Evolutionary conservation across 2,888 invertebrate species (phyloP), one percentile per base, ranked within the genome.

Genomic region (Drepanosiphum platanoidis): DNA sequence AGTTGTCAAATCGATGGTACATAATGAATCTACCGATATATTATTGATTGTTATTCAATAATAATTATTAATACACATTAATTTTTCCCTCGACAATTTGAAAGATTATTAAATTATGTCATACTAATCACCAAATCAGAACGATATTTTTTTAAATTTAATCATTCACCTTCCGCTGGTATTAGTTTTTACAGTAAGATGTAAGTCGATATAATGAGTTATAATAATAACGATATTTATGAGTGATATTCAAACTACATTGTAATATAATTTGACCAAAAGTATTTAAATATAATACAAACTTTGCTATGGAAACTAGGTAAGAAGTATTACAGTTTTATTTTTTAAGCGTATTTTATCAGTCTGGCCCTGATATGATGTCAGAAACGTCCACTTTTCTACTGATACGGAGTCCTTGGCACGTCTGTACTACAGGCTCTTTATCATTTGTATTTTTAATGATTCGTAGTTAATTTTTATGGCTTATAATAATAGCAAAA

Each of bases 391-490:
- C 84, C 68, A 84, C 77, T 84, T 58, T 36, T 77, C 42, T 30
- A 77, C 84, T 77, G 84, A 84, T 84, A 84, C 13, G 30, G 84
- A 75, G 84, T 75, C 84, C 84, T 84, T 84, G 84, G 84, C 84
- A 84, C 84, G 77, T 84, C 52, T 83, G 39, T 68, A 84, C 77
- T 68, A 36, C 75, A 84, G 36, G 32, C 84, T 77, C 84, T 84
- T 84, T 84, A 84, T 84, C 84, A 84, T 84, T 84, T 77, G 68
- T 84, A 66, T 84, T 84, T 84, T 77, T 84, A 84, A 84, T 75
- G 84, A 84, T 84, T 84, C 39, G 75, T 75, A 77, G 75, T 84
- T 68, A 84, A 68, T 68, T 84, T 77, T 84, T 84, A 84, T 75
- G 75, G 34, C 83, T 75, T 42, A 66, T 36, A 84, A 75, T 68